Evolutionary conservation across 2,888 invertebrate species (phyloP).

Genomic region (Amiota communis): DNA sequence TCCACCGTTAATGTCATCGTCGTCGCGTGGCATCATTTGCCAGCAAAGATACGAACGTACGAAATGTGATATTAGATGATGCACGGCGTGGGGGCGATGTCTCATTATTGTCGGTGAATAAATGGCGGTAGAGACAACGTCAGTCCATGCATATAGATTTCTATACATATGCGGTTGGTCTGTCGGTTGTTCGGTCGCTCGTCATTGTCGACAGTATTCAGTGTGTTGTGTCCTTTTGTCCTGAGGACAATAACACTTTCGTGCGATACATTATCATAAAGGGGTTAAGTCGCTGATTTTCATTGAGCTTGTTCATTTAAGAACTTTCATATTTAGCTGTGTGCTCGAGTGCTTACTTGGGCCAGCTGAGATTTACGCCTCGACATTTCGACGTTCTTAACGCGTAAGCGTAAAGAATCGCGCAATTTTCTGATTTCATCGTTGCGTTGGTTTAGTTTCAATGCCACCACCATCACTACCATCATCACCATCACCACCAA

Average conservation of each 20-base stretch:
- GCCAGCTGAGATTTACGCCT: conserved; percentile 32
- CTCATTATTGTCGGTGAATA: conserved; percentile 61
- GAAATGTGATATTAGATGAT: conserved; percentile 44
- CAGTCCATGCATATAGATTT: conserved; percentile 5
- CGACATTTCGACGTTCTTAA: conserved; percentile 43
- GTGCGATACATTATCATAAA: conserved; percentile 69
- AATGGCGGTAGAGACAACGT: conserved; percentile 30
- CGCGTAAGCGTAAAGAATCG: conserved; percentile 49
- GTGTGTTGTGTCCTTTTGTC: conserved; percentile 62
- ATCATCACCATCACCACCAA: conserved; percentile 49
- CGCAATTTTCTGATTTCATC: conserved; percentile 56
- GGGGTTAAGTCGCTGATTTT: conserved; percentile 69
- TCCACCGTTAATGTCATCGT: neutral
- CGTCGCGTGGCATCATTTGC: conserved; percentile 39
- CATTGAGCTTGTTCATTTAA: conserved; percentile 66
- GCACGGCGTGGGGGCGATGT: conserved; percentile 46
- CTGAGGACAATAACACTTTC: conserved; percentile 68
- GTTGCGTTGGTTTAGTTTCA: conserved; percentile 59
- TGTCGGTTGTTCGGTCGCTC: conserved; percentile 47
- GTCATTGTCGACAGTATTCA: conserved; percentile 45
- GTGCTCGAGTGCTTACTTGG: conserved; percentile 15
- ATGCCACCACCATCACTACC: too few species aligned
- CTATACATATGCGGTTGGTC: conserved; percentile 26
- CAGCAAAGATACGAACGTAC: neutral
- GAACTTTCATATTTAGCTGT: conserved; percentile 51